These are phyloP conservation scores for Poeciliopsis prolifica DNA, from an alignment of 2,113 vertebrate species.

Conservation along the genomic window DNA sequence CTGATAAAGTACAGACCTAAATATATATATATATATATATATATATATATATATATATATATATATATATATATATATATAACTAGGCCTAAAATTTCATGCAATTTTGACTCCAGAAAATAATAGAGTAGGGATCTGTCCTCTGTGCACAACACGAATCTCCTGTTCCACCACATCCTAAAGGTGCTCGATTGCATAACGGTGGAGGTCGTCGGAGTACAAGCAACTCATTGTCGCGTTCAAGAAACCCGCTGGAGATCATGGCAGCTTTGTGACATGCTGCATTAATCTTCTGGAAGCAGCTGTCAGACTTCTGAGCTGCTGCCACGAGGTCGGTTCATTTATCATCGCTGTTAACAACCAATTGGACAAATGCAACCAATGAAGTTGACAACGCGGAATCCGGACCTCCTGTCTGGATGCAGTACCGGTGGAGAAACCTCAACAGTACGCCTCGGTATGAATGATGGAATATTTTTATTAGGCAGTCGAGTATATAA, in stretches of 20 bases:
- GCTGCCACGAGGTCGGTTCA: neutral
- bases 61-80: neutral
- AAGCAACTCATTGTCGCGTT: neutral
- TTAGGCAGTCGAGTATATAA: constrained; percentile 20
- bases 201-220: neutral
- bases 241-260: neutral
- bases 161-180: neutral
- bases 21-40: neutral
- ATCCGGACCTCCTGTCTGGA: neutral
- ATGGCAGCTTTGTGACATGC: neutral
- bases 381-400: neutral
- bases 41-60: neutral
- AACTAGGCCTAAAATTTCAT: constrained; percentile 5
- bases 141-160: neutral
- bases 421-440: constrained; percentile 4
- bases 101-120: constrained; percentile 3
- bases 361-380: neutral
- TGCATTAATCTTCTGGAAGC: neutral
- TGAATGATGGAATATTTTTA: constrained; percentile 27
- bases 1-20: constrained; percentile 17
- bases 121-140: neutral
- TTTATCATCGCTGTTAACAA: neutral
- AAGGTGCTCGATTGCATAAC: neutral
- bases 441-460: constrained; percentile 10
- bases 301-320: neutral